Conservation (phyloP, 2,113 vertebrate genomes). For the Sphyrna mokarran region DNA sequence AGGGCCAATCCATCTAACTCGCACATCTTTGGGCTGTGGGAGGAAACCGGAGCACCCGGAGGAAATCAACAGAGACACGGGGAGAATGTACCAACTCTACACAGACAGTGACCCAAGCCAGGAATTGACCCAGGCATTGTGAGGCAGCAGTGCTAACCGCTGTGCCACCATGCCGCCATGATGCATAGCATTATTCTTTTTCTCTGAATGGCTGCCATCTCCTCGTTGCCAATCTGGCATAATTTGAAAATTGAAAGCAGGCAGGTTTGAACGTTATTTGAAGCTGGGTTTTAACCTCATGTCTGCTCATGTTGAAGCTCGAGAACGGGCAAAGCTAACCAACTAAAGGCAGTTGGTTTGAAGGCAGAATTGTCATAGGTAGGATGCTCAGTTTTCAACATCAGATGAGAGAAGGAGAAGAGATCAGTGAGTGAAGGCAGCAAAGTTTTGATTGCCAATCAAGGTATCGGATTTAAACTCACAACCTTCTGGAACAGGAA, state of each 20-base stretch:
- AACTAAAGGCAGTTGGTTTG: background rate
- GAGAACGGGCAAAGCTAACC: background rate
- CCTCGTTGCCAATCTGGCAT: background rate
- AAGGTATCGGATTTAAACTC: conserved; percentile 35
- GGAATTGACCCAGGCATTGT: too few species aligned
- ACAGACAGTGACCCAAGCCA: too few species aligned
- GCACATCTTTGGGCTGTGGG: too few species aligned
- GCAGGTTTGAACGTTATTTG: background rate
- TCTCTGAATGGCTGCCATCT: background rate
- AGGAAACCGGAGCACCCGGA: too few species aligned
- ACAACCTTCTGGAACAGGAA: conserved; percentile 17
- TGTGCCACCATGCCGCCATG: too few species aligned
- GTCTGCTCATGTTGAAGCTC: too few species aligned
- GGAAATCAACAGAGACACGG: too few species aligned
- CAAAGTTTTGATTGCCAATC: background rate
- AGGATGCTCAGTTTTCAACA: background rate
- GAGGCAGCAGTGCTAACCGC: too few species aligned
- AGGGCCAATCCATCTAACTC: too few species aligned
- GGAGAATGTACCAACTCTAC: too few species aligned
- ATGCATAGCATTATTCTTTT: background rate
- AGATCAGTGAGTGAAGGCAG: conserved; percentile 8
- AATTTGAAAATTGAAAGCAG: background rate
- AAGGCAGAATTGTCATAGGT: background rate
- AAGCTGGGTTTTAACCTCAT: background rate
- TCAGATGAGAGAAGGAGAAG: conserved; percentile 22